Evolutionary conservation across 2,113 vertebrate species (phyloP).

Genomic region (Pygoscelis antarcticus): DNA sequence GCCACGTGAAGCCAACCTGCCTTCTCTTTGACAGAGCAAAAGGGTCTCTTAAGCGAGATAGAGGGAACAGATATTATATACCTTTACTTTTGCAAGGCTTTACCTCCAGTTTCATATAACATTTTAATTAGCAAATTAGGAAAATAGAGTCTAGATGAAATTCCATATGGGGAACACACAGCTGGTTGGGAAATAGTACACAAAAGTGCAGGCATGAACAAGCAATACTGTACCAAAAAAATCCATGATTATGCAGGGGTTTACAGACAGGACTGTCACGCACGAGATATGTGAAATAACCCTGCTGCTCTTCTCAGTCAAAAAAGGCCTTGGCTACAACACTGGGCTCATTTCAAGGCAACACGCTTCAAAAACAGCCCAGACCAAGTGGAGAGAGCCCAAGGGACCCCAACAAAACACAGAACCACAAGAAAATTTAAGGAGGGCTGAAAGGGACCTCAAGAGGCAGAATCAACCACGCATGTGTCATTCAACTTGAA

Average conservation of each 20-base stretch:
- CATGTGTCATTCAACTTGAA: conserved; percentile 39
- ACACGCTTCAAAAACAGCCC: background rate
- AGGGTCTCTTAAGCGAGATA: fast-evolving
- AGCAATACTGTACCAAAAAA: background rate
- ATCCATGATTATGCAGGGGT: background rate
- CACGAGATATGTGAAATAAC: background rate
- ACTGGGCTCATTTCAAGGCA: background rate
- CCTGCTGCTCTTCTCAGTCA: background rate
- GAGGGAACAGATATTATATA: conserved; percentile 12
- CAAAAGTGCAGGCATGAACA: background rate
- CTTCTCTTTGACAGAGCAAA: background rate
- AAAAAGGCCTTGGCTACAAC: background rate
- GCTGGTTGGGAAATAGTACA: background rate
- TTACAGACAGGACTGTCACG: background rate
- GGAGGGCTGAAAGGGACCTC: conserved; percentile 20
- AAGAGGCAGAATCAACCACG: background rate
- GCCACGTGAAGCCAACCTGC: background rate
- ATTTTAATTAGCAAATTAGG: conserved; percentile 19
- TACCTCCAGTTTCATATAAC: background rate
- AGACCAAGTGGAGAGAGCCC: background rate
- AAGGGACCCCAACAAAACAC: conserved; percentile 1
- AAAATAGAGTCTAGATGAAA: background rate
- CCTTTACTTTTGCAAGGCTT: background rate
- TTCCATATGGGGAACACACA: background rate
- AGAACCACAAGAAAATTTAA: background rate